Evolutionary conservation across 2,797 vertebrate species (phyloP), one percentile per base, ranked within the genome.

Genomic region (Xenops minutus): DNA sequence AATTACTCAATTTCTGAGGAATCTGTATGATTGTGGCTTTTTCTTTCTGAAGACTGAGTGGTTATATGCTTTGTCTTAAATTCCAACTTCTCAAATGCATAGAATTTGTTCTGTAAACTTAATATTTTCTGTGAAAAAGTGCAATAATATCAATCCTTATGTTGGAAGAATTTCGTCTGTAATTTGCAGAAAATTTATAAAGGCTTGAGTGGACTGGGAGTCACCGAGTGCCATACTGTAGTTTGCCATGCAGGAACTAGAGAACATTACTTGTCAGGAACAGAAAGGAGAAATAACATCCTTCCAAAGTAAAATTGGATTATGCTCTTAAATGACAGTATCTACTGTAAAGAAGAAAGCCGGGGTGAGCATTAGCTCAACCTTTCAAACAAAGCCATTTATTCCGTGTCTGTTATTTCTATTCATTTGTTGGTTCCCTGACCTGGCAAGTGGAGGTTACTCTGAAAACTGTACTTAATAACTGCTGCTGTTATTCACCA

Each of bases 391-490:
- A 63, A 78, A 72, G 54, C 23, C 30, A 58, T 77, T 93, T 88
- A 61, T 19, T 92, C 75, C 21, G 11, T 64, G 51, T 88, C 58
- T 63, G 32, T 59, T 89, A 66, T 76, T 79, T 92, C 85, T 83
- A 61, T 85, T 85, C 36, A 48, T 91, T 88, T 92, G 18, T 37
- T 74, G 68, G 21, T 72, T 49, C 44, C 43, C 26, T 93, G 92
- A 93, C 64, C 84, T 85, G 36, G 73, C 48, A 91, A 94, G 83
- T 67, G 24, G 54, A 72, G 66, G 44, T 92, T 91, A 72, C 58
- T 85, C 48, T 79, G 67, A 80, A 93, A 83, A 94, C 56, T 76
- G 43, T 56, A 26, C 66, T 77, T 96, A 69, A 69, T 86, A 92
- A 92, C 55, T 78, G 43, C 61, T 73, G 16, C 68, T 87, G 21